Evolutionary conservation across 2,113 vertebrate genomes (phyloP), one percentile per base, ranked within the genome.

Genomic region (Heloderma charlesbogerti): DNA sequence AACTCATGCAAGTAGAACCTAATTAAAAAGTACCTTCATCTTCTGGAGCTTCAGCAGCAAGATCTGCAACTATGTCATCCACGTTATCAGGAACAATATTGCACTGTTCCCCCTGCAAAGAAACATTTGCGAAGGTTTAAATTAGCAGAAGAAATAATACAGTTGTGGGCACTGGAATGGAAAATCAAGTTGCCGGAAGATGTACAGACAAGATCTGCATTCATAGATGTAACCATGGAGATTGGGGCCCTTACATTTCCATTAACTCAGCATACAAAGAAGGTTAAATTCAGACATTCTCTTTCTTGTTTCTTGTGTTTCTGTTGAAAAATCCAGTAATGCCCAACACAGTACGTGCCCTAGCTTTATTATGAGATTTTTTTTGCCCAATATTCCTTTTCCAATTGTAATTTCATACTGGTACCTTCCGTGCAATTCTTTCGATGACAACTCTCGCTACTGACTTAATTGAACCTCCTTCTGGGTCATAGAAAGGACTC

Each of bases 401-500:
- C 29, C 25, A 7, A 63, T 84, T 45, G 84, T 79, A 80, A 3
- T 74, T 88, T 84, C 81, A 37, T 1, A 3, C 31, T 72, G 71
- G 3, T 97, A 99, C 99, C 98, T 99, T 99, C 93, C 99, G 98
- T 87, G 99, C 99, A 29, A 99, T 99, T 95, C 99, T 98, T 91
- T 99, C 99, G 87, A 99, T 98, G 91, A 99, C 95, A 80, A 99
- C 97, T 96, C 98, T 98, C 91, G 99, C 98, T 89, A 99, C 99
- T 82, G 99, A 98, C 80, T 97, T 99, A 95, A 99, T 99, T 67
- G 99, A 98, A 0, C 99, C 99, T 60, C 99, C 99, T 94, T 99
- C 99, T 63, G 99, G 99, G 87, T 99, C 99, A 12, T 99, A 99
- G 96, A 99, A 99, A n/a, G 99, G 99, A 95, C 99, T 99, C 92